Conservation (phyloP, 2,888 invertebrate genomes). For the Dynastes maya region DNA sequence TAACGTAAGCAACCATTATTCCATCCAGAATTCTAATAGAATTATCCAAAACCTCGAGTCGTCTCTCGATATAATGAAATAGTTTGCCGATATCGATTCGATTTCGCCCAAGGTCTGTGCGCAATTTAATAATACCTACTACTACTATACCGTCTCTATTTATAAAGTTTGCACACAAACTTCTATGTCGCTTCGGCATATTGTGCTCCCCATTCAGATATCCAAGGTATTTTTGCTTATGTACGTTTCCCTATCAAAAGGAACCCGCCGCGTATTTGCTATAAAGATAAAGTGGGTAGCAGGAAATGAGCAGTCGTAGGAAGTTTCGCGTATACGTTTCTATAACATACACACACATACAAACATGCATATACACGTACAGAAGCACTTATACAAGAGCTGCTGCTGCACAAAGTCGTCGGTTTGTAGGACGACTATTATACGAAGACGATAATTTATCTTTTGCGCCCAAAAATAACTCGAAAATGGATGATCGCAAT, state of each 20-base stretch:
- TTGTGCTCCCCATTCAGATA: slow-evolving; percentile 28
- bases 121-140: slow-evolving; percentile 11
- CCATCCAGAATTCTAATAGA: too few species aligned
- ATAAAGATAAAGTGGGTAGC: slow-evolving; percentile 47
- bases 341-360: not conserved
- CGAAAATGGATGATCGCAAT: slow-evolving; percentile 45
- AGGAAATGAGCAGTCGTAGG: slow-evolving; percentile 44
- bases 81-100: slow-evolving; percentile 12
- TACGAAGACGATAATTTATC: slow-evolving; percentile 37
- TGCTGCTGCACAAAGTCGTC: slow-evolving; percentile 11
- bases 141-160: slow-evolving; percentile 11
- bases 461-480: slow-evolving; percentile 37
- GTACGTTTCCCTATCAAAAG: slow-evolving; percentile 35
- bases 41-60: too few species aligned
- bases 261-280: slow-evolving; percentile 39
- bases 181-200: slow-evolving; percentile 4
- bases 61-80: not conserved
- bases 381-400: not conserved
- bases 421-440: slow-evolving; percentile 15
- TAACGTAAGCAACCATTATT: too few species aligned
- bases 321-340: slow-evolving; percentile 36
- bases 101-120: slow-evolving; percentile 8
- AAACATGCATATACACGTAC: not conserved
- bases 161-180: slow-evolving; percentile 16
- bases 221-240: slow-evolving; percentile 40